Evolutionary conservation across 2,113 vertebrate genomes (phyloP), one percentile per base, ranked within the genome.

Genomic region (Illadopsis cleaveri): DNA sequence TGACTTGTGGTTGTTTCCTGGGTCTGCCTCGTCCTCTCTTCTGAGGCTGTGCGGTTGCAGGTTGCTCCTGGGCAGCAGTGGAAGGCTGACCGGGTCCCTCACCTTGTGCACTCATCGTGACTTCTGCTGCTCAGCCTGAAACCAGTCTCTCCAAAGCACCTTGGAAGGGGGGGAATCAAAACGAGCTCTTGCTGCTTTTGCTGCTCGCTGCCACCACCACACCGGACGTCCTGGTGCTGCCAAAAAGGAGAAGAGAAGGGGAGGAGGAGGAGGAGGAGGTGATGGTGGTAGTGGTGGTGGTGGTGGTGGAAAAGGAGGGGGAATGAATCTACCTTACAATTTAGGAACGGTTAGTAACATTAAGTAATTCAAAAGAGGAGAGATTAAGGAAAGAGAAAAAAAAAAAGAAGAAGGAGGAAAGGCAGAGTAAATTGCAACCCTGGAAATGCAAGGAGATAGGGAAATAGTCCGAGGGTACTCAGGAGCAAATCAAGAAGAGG

Each of bases 1-100:
- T 99, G 98, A 99, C 99, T 98, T 99, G 98, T 73, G 97, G 98
- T 94, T 98, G 98, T 96, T 99, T 99, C 98, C 98, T 98, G 96
- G 99, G 99, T 98, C 99, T 99, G 95, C 99, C 99, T 96, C 99
- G 99, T 98, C 98, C 98, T 97, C 99, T 98, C 98, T 99, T 99
- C 97, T 98, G 98, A 68, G 99, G 98, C 98, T 98, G 98, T 86
- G 98, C 94, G 96, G 98, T 95, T 90, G 98, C 98, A 97, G 98
- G 97, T 98, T 99, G 98, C 98, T 99, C 99, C 98, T 98, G 98
- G 96, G 98, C 97, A 93, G 96, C 93, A 94, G 98, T 98, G 89
- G 99, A 98, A 96, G 98, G 97, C 97, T 99, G 98, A 96, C 98
- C 98, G 97, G 98, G 98, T 98, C 99, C 98, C 97, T 99, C 99